Evolutionary conservation across 2,113 vertebrate species (phyloP).

Genomic region (Pao palembangensis): DNA sequence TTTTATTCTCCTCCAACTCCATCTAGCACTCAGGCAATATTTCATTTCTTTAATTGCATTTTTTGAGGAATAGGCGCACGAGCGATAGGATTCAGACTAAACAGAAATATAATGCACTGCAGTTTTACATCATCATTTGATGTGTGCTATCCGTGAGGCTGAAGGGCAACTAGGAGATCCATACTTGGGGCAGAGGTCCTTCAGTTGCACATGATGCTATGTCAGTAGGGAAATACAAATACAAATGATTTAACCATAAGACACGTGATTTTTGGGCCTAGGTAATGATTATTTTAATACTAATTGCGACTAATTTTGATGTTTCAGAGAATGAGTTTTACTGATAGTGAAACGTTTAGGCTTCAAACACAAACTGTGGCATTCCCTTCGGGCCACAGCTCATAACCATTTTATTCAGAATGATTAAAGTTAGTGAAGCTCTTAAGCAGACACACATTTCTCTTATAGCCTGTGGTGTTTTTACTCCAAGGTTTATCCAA

Average conservation of each 20-base stretch:
- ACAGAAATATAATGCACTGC: constrained; percentile 3
- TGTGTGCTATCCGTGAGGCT: constrained; percentile 27
- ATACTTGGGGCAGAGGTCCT: constrained; percentile 42
- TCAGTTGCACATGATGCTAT: no score
- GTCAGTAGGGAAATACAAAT: neutral
- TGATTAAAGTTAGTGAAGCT: constrained; percentile 63
- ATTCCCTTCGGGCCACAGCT: constrained; percentile 58
- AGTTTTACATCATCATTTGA: constrained; percentile 48
- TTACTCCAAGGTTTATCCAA: constrained; percentile 52
- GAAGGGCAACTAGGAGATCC: constrained; percentile 59
- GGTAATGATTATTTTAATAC: no score
- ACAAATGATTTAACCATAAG: constrained; percentile 16
- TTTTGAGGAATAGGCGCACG: constrained; percentile 40
- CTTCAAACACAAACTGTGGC: constrained; percentile 24
- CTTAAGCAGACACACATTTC: constrained; percentile 56
- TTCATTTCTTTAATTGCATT: constrained; percentile 59
- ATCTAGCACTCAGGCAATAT: constrained; percentile 43
- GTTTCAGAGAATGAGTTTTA: constrained; percentile 40
- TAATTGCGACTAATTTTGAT: constrained; percentile 7
- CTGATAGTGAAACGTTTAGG: constrained; percentile 51
- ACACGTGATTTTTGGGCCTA: no score
- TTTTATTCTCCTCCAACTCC: constrained; percentile 54
- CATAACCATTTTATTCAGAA: constrained; percentile 59
- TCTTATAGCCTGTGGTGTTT: constrained; percentile 55
- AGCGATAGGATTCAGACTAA: constrained; percentile 47